These are phyloP conservation scores for Corythucha ciliata DNA, from an alignment of 2,888 invertebrate species.

Conservation along the genomic window DNA sequence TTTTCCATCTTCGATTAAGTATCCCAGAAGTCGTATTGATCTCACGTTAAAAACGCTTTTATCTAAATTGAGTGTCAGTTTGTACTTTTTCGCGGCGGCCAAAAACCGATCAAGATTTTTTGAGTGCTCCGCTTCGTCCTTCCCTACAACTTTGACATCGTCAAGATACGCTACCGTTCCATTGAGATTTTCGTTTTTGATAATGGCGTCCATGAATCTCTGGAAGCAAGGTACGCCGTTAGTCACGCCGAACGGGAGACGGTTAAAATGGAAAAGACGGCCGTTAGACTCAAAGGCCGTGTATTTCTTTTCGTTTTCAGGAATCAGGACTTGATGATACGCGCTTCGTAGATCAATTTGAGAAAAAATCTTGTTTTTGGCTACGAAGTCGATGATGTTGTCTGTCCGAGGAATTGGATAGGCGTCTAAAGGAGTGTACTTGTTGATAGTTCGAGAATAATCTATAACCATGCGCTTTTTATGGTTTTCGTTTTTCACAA, in stretches of 20 bases:
- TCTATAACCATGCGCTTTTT: constrained; percentile 1
- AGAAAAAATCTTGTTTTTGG: neutral
- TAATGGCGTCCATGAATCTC: constrained; percentile 9
- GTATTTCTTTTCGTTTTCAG: constrained; percentile 5
- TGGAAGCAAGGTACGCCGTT: constrained; percentile 11
- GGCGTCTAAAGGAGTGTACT: constrained; percentile 10
- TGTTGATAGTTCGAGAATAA: constrained; percentile 6
- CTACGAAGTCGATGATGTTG: neutral
- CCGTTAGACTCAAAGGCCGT: constrained; percentile 15
- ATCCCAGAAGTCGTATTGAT: no score
- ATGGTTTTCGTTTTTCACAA: neutral
- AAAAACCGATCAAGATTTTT: constrained; percentile 8
- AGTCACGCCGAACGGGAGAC: constrained; percentile 10
- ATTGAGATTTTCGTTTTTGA: constrained; percentile 7
- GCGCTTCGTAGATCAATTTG: constrained; percentile 3
- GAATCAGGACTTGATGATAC: constrained; percentile 16
- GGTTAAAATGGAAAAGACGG: constrained; percentile 4
- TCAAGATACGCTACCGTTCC: constrained; percentile 14
- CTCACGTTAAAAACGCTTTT: constrained; percentile 22
- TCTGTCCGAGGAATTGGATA: constrained; percentile 14
- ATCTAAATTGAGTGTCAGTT: constrained; percentile 11
- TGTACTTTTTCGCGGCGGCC: constrained; percentile 9
- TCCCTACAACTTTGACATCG: constrained; percentile 17
- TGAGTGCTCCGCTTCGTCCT: constrained; percentile 12
- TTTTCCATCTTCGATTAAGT: neutral